Evolutionary conservation across 2,113 vertebrate genomes (phyloP).

Genomic region (Sander lucioperca): DNA sequence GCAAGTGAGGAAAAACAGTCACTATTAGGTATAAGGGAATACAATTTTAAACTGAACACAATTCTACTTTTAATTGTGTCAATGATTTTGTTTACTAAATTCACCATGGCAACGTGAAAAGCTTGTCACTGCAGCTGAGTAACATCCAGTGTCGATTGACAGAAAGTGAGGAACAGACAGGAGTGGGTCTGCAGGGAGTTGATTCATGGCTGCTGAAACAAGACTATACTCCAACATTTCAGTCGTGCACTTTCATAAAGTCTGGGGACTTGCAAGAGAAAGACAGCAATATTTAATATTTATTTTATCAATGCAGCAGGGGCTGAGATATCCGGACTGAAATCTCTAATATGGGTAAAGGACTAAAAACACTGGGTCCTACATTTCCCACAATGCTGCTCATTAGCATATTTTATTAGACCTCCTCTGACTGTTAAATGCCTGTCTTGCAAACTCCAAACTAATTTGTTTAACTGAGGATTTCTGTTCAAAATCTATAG

Average conservation of each 20-base stretch:
- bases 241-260: neutral
- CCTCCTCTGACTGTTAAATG: neutral
- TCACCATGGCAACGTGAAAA: neutral
- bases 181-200: neutral
- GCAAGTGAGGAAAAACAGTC: neutral
- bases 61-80: conserved; percentile 2
- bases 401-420: neutral
- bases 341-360: conserved; percentile 1
- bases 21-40: neutral
- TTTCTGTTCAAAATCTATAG: neutral
- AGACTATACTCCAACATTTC: neutral
- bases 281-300: neutral
- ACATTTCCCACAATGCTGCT: neutral
- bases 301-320: neutral
- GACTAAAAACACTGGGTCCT: neutral
- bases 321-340: neutral
- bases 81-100: neutral
- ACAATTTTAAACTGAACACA: conserved; percentile 7
- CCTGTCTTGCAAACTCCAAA: neutral
- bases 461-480: neutral
- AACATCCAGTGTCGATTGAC: neutral
- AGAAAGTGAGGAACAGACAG: neutral
- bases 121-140: neutral
- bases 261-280: neutral
- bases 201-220: neutral